phyloP scores from a whole-genome alignment of 2,888 invertebrate species.

The Phengaris arion region DNA sequence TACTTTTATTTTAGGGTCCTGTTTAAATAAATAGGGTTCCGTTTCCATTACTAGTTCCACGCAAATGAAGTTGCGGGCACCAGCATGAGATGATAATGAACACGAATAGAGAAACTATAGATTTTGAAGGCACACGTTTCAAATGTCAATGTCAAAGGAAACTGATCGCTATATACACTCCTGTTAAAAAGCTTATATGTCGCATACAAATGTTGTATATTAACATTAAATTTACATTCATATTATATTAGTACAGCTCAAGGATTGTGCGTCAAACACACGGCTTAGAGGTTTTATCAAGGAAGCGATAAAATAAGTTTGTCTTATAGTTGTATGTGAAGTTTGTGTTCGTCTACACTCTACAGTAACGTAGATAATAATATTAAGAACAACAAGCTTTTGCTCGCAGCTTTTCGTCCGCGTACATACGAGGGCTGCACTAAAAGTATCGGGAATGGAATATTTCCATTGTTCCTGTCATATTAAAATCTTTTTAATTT shows the following conservation, averaged over 20 bases:
- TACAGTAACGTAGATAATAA: neutral
- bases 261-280: constrained; percentile 8
- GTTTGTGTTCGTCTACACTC: neutral
- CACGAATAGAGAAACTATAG: constrained; percentile 14
- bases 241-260: constrained; percentile 22
- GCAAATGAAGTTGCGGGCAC: no score
- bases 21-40: no score
- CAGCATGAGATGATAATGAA: neutral
- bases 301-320: neutral
- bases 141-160: constrained; percentile 30
- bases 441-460: no score
- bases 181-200: neutral
- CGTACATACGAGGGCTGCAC: no score
- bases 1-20: no score
- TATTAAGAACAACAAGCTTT: no score
- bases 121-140: constrained; percentile 27
- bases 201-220: constrained; percentile 31
- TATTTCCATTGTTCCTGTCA: no score
- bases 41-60: no score
- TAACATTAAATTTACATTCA: constrained; percentile 27
- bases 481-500: no score
- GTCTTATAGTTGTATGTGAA: neutral
- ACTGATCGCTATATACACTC: constrained; percentile 20
- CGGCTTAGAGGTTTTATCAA: constrained; percentile 7
- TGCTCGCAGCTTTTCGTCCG: no score